Base-by-base conservation (phyloP, 2,113 vertebrate genomes). In the Redunca redunca region DNA sequence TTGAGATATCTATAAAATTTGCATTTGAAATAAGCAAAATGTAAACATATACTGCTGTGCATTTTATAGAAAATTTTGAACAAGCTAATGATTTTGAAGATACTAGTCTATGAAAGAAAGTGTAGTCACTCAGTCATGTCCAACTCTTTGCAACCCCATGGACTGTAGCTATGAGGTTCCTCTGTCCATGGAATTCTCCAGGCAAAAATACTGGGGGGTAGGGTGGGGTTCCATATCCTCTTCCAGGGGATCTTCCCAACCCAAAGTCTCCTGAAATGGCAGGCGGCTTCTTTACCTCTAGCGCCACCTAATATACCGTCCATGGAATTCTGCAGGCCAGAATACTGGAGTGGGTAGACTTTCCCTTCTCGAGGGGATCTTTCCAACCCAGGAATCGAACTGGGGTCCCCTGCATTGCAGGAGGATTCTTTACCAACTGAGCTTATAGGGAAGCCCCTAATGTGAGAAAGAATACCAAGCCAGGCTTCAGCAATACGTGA, bases 241-340 rank as follows among this genome's bases (percentile, higher is more conserved):
- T 12, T 74, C 67, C 67, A 74, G 10, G 19, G 67, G 5, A 25
- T 74, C n/a, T 74, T 77, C 40, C 36, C 23, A 14, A 26, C 71
- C n/a, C n/a, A 21, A 40, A 71, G 71, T 77, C 36, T 43, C 6
- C 71, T 77, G 36, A 5, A 77, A 7, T 2, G 71, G 6, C 71
- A 14, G 36, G 6, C 0, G 0, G 36, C 21, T 77, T 77, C 23
- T 43, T 74, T 26, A 74, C 36, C 21, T 7, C 71, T 40, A 74
- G 5, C 0, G 1, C 5, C 71, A 14, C 71, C 6, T 43, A 13
- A 25, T 26, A 26, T 25, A 43, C n/a, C 40, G n/a, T 74, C 19
- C n/a, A 23, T 23, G 67, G 19, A 23, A 40, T 12, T 40, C n/a
- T 74, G 1, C 0, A 21, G 67, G n/a, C 21, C 67, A 40, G 67